Evolutionary conservation across 2,797 vertebrate species (phyloP), one percentile per base, ranked within the genome.

Genomic region (Strix occidentalis): DNA sequence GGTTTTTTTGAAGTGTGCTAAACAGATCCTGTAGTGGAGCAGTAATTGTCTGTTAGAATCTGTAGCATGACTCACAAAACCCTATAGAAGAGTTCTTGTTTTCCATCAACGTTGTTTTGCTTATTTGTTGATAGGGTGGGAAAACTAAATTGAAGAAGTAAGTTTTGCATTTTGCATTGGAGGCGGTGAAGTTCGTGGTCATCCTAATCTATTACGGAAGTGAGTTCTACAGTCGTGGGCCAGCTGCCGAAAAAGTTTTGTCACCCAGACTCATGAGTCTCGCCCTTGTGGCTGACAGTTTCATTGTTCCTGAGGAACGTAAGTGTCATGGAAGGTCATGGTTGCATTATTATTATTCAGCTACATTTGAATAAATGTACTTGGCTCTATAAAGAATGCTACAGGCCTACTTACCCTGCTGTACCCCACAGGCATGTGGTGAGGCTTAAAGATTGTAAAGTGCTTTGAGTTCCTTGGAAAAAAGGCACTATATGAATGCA

Each of bases 341-440:
- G 91, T 71, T 95, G 94, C 96, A 70, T 95, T 96, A 97, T 97
- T 97, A 97, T 97, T 97, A 96, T 97, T 94, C 97, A 97, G 95
- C 96, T 97, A 96, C 95, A 96, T 97, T 97, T 97, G 97, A 97
- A 97, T 97, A 97, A 97, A 97, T 94, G 96, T 96, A 96, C 96
- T 97, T 96, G 93, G 93, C 96, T 97, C 92, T 95, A 69, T 95
- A 96, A 96, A 97, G 97, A 97, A 96, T 95, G 90, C 94, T 90
- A 43, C 95, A 21, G 97, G 95, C 94, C 97, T 94, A 51, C 97
- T 97, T 94, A 96, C 88, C 95, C 97, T 37, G 93, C 95, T 95
- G 96, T 96, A 96, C 93, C 95, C 95, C 97, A 95, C 95, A 95
- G 96, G 96, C 95, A 93, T 97, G 97, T 81, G 96, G 96, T 77